These are phyloP conservation scores for Ametastegia equiseti DNA, from an alignment of 2,888 invertebrate genomes.

Conservation along the genomic window DNA sequence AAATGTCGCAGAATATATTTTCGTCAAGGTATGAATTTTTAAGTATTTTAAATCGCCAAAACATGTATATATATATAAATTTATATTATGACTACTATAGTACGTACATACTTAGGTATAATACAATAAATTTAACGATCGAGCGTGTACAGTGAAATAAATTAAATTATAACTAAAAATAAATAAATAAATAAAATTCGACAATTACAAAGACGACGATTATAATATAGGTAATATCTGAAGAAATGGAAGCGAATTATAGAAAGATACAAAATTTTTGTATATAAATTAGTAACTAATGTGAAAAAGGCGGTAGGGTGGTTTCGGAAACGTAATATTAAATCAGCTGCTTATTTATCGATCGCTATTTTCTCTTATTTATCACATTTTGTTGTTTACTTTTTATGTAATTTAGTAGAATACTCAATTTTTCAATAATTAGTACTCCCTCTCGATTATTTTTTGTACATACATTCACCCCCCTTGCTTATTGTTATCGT, in stretches of 20 bases:
- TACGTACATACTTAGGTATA: background rate
- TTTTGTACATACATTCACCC: too few species aligned
- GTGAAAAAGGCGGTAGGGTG: background rate
- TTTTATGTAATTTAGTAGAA: too few species aligned
- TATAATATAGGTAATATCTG: background rate
- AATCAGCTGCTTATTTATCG: background rate
- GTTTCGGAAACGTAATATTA: background rate
- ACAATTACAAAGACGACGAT: background rate
- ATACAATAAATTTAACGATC: constrained; percentile 24
- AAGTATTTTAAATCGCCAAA: constrained; percentile 65
- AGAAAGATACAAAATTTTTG: background rate
- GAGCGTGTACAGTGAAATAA: constrained; percentile 69
- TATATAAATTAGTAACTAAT: constrained; percentile 39
- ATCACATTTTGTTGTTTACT: too few species aligned
- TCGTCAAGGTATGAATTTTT: constrained; percentile 33
- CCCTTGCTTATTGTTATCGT: too few species aligned
- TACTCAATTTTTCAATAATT: too few species aligned
- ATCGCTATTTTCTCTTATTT: background rate
- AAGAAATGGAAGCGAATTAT: background rate
- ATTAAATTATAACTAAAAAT: constrained; percentile 63
- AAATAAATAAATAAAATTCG: background rate
- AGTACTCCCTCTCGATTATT: too few species aligned
- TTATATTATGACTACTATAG: background rate
- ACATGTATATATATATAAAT: constrained; percentile 56
- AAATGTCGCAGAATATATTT: constrained; percentile 35